These are phyloP conservation scores for Actinostola sp. DNA, from an alignment of 92 coral and sea anemone species.

Conservation along the genomic window DNA sequence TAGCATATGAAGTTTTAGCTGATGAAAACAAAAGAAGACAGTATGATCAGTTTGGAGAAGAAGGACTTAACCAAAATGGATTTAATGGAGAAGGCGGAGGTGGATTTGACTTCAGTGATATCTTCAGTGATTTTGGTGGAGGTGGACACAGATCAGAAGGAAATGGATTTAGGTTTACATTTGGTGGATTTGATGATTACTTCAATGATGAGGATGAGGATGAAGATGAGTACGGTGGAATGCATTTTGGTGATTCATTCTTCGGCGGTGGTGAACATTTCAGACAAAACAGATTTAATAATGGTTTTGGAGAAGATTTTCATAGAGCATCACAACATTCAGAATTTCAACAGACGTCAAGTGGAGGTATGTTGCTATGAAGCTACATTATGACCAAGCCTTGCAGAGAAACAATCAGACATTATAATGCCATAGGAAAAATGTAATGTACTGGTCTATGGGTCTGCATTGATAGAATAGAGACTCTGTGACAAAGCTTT, in stretches of 20 bases:
- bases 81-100: slow-evolving; percentile 58
- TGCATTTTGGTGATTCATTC: slow-evolving; percentile 50
- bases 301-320: slow-evolving; percentile 74
- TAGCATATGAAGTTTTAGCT: slow-evolving; percentile 94
- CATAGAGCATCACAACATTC: slow-evolving; percentile 74
- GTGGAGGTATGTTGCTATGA: slow-evolving; percentile 33
- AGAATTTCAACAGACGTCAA: slow-evolving; percentile 63
- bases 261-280: slow-evolving; percentile 49
- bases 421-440: too few species aligned
- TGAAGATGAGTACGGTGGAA: slow-evolving; percentile 76
- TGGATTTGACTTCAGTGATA: slow-evolving; percentile 76
- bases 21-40: slow-evolving; percentile 92
- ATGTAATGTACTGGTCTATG: too few species aligned
- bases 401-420: too few species aligned
- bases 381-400: too few species aligned
- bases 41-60: slow-evolving; percentile 99
- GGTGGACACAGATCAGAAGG: slow-evolving; percentile 65
- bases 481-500: too few species aligned
- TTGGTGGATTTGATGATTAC: slow-evolving; percentile 98
- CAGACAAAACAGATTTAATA: slow-evolving; percentile 28
- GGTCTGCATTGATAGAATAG: too few species aligned
- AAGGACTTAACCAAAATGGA: slow-evolving; percentile 84
- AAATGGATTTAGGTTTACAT: slow-evolving; percentile 84
- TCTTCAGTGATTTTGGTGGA: slow-evolving; percentile 84
- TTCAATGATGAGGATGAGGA: slow-evolving; percentile 86